These are phyloP conservation scores for Drosophila neonasuta DNA, from an alignment of 2,888 invertebrate species.

Conservation along the genomic window DNA sequence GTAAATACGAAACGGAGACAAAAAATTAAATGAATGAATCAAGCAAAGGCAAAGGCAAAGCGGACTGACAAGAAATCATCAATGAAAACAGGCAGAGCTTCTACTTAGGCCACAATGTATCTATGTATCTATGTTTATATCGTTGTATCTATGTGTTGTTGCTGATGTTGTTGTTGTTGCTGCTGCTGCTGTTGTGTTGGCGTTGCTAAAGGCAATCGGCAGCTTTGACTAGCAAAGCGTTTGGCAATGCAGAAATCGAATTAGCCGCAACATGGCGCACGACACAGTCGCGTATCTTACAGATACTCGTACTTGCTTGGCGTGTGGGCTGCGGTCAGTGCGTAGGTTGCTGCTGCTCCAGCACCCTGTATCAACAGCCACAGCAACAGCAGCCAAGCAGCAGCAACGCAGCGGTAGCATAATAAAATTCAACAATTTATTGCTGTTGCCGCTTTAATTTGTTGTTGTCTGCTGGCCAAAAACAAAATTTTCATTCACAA, in stretches of 20 bases:
- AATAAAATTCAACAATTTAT: constrained; percentile 81
- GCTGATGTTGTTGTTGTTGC: constrained; percentile 11
- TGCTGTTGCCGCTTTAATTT: constrained; percentile 77
- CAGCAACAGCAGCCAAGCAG: constrained; percentile 28
- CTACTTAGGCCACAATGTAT: constrained; percentile 43
- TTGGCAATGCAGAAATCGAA: constrained; percentile 73
- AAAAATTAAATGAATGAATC: constrained; percentile 74
- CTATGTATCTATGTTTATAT: constrained; percentile 47
- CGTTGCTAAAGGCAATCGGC: constrained; percentile 70
- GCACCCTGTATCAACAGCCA: constrained; percentile 59
- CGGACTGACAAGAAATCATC: constrained; percentile 63
- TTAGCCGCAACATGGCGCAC: constrained; percentile 72
- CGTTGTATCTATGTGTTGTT: constrained; percentile 30
- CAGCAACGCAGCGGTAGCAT: constrained; percentile 56
- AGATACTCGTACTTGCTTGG: constrained; percentile 55
- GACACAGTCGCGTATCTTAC: constrained; percentile 66
- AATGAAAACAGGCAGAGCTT: constrained; percentile 63
- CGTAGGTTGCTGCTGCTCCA: constrained; percentile 59
- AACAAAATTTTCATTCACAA: constrained; percentile 69
- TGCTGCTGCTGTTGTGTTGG: constrained; percentile 58
- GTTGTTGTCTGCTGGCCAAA: constrained; percentile 43
- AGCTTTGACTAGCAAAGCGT: constrained; percentile 74
- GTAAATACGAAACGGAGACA: constrained; percentile 39
- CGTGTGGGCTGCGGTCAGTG: constrained; percentile 65
- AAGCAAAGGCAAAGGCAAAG: constrained; percentile 27